Conservation (phyloP, 2,888 invertebrate species). For the Trisateles emortualis region DNA sequence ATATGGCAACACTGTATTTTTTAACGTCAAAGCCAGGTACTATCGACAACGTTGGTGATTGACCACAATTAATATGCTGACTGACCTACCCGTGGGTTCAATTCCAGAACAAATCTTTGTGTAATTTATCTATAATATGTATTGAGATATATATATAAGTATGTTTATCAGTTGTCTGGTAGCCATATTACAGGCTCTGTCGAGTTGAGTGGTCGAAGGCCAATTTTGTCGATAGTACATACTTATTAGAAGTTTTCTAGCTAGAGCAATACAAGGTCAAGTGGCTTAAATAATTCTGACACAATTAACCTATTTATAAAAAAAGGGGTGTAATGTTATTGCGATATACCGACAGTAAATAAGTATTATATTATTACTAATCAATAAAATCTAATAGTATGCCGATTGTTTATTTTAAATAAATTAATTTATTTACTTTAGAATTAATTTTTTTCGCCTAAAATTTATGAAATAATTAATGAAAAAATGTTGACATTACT, state of each 20-base stretch:
- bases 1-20: no score
- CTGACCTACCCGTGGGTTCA: no score
- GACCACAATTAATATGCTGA: no score
- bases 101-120: background rate
- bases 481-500: no score
- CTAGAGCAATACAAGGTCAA: no score
- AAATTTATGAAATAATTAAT: slow-evolving; percentile 33
- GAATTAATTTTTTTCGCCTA: slow-evolving; percentile 47
- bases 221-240: background rate
- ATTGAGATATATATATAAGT: no score
- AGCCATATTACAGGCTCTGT: no score
- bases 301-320: background rate
- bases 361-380: slow-evolving; percentile 21
- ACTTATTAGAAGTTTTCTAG: background rate
- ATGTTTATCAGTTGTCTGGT: no score
- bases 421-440: slow-evolving; percentile 50
- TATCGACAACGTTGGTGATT: no score
- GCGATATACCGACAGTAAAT: slow-evolving; percentile 16
- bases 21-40: no score
- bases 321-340: background rate
- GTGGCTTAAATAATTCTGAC: background rate
- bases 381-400: slow-evolving; percentile 42
- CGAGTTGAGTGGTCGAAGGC: no score
- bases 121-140: no score
- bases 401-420: slow-evolving; percentile 39